Evolutionary conservation across 2,113 vertebrate genomes (phyloP).

Genomic region (Rousettus leschenaultii): DNA sequence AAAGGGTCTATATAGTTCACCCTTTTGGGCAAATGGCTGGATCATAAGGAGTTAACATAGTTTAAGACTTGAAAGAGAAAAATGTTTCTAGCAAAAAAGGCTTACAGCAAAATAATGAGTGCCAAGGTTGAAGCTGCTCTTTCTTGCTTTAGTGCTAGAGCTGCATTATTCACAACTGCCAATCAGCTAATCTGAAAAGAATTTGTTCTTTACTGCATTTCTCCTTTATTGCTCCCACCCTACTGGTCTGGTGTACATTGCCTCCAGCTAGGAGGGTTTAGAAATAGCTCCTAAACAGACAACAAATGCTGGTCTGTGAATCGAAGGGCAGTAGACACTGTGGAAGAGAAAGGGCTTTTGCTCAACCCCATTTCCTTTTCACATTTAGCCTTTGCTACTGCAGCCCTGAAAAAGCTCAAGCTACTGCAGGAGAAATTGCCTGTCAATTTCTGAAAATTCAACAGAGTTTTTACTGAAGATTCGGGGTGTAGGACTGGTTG

Average conservation of each 20-base stretch:
- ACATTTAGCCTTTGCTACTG: constrained; percentile 63
- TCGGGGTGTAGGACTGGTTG: constrained; percentile 55
- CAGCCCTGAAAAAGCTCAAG: constrained; percentile 67
- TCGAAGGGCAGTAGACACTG: constrained; percentile 54
- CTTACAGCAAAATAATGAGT: constrained; percentile 73
- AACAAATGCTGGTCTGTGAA: constrained; percentile 62
- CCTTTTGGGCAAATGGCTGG: constrained; percentile 27
- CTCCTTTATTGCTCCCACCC: constrained; percentile 69
- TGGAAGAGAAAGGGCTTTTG: constrained; percentile 50
- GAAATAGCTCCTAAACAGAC: constrained; percentile 76
- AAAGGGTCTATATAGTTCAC: neutral
- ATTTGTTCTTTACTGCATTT: constrained; percentile 76
- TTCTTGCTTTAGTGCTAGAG: constrained; percentile 61
- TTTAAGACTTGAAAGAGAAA: constrained; percentile 68
- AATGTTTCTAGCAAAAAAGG: constrained; percentile 63
- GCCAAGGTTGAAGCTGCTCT: constrained; percentile 56
- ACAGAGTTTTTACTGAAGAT: constrained; percentile 50
- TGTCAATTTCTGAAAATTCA: constrained; percentile 71
- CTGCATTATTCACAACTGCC: constrained; percentile 75
- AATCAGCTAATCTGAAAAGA: constrained; percentile 81
- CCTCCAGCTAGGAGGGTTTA: constrained; percentile 66
- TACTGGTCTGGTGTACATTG: constrained; percentile 49
- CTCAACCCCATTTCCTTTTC: constrained; percentile 64
- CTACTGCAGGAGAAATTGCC: constrained; percentile 71
- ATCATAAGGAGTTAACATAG: constrained; percentile 50